Percentiles rank a stretch among this genome's conserved stretches.
Evolutionary conservation across 2,888 invertebrate species (phyloP).

Genomic region (Toxonevra muliebris): DNA sequence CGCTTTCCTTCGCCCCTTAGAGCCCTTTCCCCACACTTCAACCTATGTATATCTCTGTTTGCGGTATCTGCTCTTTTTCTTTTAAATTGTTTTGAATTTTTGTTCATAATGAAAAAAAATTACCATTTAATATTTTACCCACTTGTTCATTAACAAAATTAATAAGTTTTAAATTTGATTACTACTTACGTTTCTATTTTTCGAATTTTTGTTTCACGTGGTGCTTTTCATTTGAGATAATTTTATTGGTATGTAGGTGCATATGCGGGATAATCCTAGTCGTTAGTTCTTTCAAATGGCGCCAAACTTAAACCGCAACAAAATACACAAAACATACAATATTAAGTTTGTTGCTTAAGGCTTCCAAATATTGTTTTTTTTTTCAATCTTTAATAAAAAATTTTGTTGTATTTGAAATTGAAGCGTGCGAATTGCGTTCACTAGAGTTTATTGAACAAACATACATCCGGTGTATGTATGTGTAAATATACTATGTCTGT

Average conservation of each 20-base stretch:
- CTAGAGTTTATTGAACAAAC: not conserved
- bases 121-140: too few species aligned
- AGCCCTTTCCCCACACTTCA: not conserved
- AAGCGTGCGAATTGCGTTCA: not conserved
- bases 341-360: constrained; percentile 29
- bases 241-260: too few species aligned
- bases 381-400: not conserved
- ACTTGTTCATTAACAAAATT: not conserved
- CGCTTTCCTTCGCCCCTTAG: constrained; percentile 10
- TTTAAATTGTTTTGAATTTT: constrained; percentile 26
- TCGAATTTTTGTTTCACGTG: not conserved
- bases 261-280: not conserved
- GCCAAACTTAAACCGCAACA: constrained; percentile 4
- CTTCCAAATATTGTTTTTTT: not conserved
- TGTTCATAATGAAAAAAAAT: not conserved
- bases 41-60: too few species aligned
- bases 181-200: not conserved
- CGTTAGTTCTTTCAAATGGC: constrained; percentile 15
- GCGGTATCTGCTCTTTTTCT: not conserved
- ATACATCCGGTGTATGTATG: not conserved
- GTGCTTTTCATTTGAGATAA: too few species aligned
- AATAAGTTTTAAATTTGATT: not conserved
- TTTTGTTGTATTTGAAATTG: not conserved
- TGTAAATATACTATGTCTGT: not conserved
- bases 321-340: not conserved